These are phyloP conservation scores for Scopus umbretta DNA, from an alignment of 2,113 vertebrate species.

Conservation along the genomic window DNA sequence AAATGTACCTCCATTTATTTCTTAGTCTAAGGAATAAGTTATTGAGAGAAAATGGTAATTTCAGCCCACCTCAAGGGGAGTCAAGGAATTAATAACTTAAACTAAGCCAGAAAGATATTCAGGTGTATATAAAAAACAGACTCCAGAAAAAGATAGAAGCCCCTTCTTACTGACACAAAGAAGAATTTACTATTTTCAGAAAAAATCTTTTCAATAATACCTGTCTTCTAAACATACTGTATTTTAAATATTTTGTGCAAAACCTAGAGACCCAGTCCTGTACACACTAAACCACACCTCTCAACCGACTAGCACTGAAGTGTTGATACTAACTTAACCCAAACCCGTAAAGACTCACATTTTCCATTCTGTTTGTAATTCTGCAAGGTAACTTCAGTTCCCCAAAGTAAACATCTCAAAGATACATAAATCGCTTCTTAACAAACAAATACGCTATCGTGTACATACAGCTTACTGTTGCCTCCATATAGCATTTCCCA, in stretches of 20 bases:
- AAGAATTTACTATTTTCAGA: neutral
- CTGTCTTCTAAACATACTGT: neutral
- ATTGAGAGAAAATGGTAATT: neutral
- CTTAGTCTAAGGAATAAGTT: neutral
- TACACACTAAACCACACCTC: neutral
- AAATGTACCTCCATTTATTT: neutral
- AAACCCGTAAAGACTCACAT: neutral
- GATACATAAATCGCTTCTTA: neutral
- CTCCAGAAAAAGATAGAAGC: neutral
- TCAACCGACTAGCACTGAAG: neutral
- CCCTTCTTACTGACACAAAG: neutral
- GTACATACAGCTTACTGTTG: neutral
- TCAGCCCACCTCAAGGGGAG: neutral
- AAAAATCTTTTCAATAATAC: neutral
- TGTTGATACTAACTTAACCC: neutral
- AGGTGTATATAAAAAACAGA: neutral
- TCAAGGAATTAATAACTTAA: neutral
- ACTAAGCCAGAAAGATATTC: neutral
- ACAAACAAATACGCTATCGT: neutral
- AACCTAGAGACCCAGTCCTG: neutral
- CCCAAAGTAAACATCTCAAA: slow-evolving; percentile 25
- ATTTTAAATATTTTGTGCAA: neutral
- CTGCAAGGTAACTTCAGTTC: neutral
- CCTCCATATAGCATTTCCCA: slow-evolving; percentile 1
- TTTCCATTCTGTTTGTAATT: neutral